Evolutionary conservation across 2,888 invertebrate genomes (phyloP), one percentile per base, ranked within the genome.

Genomic region (Dorcus parallelipipedus): DNA sequence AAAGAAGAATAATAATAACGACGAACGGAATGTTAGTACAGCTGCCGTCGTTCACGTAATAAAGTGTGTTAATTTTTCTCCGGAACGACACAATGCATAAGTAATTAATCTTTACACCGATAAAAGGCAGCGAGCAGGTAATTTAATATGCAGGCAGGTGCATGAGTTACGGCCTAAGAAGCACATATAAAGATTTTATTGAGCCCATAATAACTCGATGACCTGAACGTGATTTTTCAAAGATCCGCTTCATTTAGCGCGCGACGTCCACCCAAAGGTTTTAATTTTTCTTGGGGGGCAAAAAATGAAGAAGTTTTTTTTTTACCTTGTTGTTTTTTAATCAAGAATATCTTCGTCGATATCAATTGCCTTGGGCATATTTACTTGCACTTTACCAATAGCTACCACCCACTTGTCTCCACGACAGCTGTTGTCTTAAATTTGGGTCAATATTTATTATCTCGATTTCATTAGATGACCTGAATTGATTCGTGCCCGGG

Each of bases 171-270:
- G 45, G 45, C 14, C 14, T 45, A 45, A 17, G 45, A 23, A 45
- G 45, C 45, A 23, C 45, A 20, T 23, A 45, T 45, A 45, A 45
- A 45, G 45, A 45, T 56, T 56, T 56, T 50, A 56, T 50, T 50
- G 49, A 10, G 9, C 56, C 20, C 43, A 42, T 56, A 56, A 50
- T 45, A 49, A 56, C 56, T 50, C 43, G 39, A 56, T 56, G 50
- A 38, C 41, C 43, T 38, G 41, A 50, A 56, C 56, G 56, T 56
- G 56, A 56, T 56, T 50, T 56, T 50, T 56, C 33, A 20, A 38
- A 41, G 56, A 50, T 45, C 49, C 56, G 50, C 43, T 56, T 50
- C 56, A n/a, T 56, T 50, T 56, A 42, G 38, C 20, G 7, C 48
- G 9, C 17, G 20, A 14, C 20, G 7, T 43, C 43, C 43, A n/a